phyloP scores from a whole-genome alignment of 2,797 vertebrate species.

The Gymnothorax javanicus region DNA sequence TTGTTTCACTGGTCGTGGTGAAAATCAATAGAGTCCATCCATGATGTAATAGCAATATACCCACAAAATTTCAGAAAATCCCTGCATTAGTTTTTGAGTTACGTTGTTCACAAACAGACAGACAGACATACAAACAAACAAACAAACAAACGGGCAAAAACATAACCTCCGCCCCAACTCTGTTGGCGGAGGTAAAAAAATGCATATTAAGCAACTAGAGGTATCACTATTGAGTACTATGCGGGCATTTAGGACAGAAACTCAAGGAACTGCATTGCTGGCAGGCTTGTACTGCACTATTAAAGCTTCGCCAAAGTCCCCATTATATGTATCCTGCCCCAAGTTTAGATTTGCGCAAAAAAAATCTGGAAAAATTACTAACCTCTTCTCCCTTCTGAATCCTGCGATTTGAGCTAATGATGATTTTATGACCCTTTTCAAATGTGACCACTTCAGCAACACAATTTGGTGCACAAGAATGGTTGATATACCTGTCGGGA shows the following conservation, averaged over 20 bases:
- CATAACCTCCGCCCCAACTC: too few relatives aligned
- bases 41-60: too few relatives aligned
- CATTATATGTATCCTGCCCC: not conserved
- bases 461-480: conserved; percentile 94
- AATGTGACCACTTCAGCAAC: conserved; percentile 95
- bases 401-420: conserved; percentile 94
- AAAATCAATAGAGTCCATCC: too few relatives aligned
- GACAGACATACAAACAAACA: too few relatives aligned
- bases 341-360: not conserved
- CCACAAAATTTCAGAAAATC: too few relatives aligned
- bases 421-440: conserved; percentile 95
- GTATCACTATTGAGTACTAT: not conserved
- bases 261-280: not conserved
- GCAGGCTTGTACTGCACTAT: not conserved
- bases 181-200: too few relatives aligned
- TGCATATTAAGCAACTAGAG: not conserved
- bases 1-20: too few relatives aligned
- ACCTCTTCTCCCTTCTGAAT: conserved; percentile 99
- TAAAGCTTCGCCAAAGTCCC: not conserved
- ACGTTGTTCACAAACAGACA: too few relatives aligned
- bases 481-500: conserved; percentile 89
- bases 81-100: too few relatives aligned
- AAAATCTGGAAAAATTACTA: conserved; percentile 15
- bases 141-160: too few relatives aligned
- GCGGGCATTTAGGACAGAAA: not conserved